Evolutionary conservation across 2,113 vertebrate species (phyloP), one percentile per base, ranked within the genome.

Genomic region (Thunnus thynnus): DNA sequence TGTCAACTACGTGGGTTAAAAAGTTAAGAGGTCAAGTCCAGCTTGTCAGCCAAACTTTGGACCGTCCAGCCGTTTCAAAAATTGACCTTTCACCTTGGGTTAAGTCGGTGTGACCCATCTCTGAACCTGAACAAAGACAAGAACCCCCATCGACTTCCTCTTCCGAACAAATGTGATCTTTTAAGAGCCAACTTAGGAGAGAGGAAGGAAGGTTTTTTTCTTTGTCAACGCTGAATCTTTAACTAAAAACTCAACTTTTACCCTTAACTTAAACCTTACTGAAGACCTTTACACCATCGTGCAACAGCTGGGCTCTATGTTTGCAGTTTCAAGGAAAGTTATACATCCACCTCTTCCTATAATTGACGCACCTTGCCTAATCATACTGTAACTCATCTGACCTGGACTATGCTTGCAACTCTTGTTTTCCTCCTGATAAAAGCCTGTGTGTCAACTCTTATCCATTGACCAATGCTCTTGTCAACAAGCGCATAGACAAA

Each of bases 401-500:
- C 67, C 20, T 63, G 57, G 13, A 4, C 66, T 86, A 20, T 50
- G 25, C 54, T 54, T 79, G 32, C 61, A 67, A 41, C 70, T 76
- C 81, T 76, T 78, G 75, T 74, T 85, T 87, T 88, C 72, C 67
- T 70, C 57, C 27, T 41, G 80, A 83, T 78, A 80, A 85, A 67
- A 73, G 32, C 52, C 18, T 51, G 67, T 72, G 41, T 56, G 51
- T 83, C 65, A 73, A 44, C 65, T 76, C 75, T 80, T 78, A 89
- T 82, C 83, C 70, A 55, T 12, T 78, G 72, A 85, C 69, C 74
- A 7, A 64, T 32, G 82, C 48, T 78, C 70, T 13, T 71, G 65
- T 88, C 86, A 74, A 88, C 89, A 88, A 68, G 61, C 17, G 4
- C 48, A 70, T 47, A 88, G 86, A 74, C 79, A 82, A 87, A 86